phyloP scores from a whole-genome alignment of 2,888 invertebrate species.

The Drosophila robusta region DNA sequence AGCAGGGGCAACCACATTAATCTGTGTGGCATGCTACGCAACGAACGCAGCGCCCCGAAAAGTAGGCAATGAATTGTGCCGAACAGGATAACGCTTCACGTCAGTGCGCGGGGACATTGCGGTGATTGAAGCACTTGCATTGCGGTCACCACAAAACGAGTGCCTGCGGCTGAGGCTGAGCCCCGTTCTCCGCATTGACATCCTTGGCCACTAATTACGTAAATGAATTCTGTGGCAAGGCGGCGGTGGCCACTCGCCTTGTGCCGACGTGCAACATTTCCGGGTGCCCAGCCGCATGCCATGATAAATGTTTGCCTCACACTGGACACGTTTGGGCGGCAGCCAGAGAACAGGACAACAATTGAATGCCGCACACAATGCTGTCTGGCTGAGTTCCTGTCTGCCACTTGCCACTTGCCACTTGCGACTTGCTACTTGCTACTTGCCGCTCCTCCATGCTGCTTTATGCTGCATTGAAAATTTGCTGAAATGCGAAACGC shows the following conservation, averaged over 20 bases:
- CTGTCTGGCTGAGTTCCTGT: slow-evolving; percentile 57
- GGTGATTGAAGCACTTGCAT: slow-evolving; percentile 65
- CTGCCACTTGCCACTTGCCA: slow-evolving; percentile 22
- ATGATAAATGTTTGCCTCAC: slow-evolving; percentile 67
- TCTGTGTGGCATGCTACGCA: slow-evolving; percentile 21
- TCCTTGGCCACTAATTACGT: slow-evolving; percentile 74
- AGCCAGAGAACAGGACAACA: slow-evolving; percentile 44
- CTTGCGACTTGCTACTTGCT: slow-evolving; percentile 22
- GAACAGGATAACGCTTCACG: slow-evolving; percentile 6
- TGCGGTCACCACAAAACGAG: slow-evolving; percentile 60
- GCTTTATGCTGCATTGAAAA: slow-evolving; percentile 59
- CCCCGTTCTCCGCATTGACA: slow-evolving; percentile 33
- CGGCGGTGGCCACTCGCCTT: slow-evolving; percentile 21
- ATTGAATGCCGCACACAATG: slow-evolving; percentile 60
- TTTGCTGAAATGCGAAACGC: slow-evolving; percentile 75
- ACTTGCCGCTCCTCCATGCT: slow-evolving; percentile 19
- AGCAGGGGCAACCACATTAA: slow-evolving; percentile 13
- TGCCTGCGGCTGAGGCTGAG: slow-evolving; percentile 10
- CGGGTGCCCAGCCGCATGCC: slow-evolving; percentile 14
- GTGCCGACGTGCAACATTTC: slow-evolving; percentile 44
- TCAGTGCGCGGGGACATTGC: slow-evolving; percentile 39
- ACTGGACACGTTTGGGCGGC: slow-evolving; percentile 18
- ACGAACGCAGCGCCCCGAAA: slow-evolving; percentile 16
- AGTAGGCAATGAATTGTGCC: slow-evolving; percentile 48
- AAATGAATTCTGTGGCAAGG: slow-evolving; percentile 69